A percentile compares a stretch with the other conserved stretches of the same genome.
These are phyloP conservation scores for Hylia prasina DNA, from an alignment of 2,113 vertebrate genomes.

Conservation along the genomic window DNA sequence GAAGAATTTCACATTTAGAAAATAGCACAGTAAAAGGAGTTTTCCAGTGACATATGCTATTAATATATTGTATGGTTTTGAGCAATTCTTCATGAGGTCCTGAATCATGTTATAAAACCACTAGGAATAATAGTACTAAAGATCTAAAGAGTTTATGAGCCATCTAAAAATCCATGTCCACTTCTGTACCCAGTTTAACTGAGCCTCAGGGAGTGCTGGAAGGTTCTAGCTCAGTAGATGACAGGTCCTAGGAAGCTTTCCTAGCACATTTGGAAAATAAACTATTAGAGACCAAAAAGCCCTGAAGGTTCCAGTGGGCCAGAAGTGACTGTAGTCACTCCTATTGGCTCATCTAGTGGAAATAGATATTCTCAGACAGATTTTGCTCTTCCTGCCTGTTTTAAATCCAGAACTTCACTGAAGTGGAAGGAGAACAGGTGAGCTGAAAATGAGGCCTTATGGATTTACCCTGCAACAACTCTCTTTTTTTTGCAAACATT, in stretches of 20 bases:
- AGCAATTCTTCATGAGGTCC: not conserved
- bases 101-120: not conserved
- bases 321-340: not conserved
- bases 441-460: not conserved
- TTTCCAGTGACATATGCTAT: not conserved
- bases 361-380: not conserved
- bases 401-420: not conserved
- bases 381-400: not conserved
- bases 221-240: not conserved
- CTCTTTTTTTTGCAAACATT: accelerated
- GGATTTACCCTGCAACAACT: not conserved
- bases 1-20: not conserved
- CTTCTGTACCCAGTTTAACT: not conserved
- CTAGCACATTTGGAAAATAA: not conserved
- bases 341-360: not conserved
- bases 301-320: not conserved
- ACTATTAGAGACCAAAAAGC: not conserved
- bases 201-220: not conserved
- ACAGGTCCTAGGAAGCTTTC: not conserved
- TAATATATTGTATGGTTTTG: not conserved
- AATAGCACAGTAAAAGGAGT: not conserved
- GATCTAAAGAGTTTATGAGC: not conserved
- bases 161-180: not conserved
- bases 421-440: not conserved
- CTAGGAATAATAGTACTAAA: not conserved